These are phyloP conservation scores for Tachina fera DNA, from an alignment of 2,888 invertebrate species.

Conservation along the genomic window DNA sequence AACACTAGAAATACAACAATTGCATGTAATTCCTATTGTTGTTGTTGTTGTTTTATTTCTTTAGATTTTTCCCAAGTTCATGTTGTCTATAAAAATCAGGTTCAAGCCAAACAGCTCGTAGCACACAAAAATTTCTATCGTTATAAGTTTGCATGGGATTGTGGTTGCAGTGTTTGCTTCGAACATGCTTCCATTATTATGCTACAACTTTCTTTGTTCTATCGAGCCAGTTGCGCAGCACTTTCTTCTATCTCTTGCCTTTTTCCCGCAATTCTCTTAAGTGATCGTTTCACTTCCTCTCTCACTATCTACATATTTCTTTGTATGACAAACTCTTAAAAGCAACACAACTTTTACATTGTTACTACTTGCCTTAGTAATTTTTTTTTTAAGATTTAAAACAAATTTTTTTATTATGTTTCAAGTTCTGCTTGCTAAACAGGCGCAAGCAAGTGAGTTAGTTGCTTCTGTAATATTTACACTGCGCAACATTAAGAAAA, in stretches of 20 bases:
- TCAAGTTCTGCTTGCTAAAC: too few relatives aligned
- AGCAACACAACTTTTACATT: not conserved
- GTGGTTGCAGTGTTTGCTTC: slow-evolving; percentile 28
- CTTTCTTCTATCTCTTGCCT: slow-evolving; percentile 60
- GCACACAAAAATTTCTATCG: slow-evolving; percentile 46
- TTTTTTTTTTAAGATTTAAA: not conserved
- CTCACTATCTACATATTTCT: not conserved
- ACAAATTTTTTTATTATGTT: not conserved
- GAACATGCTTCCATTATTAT: slow-evolving; percentile 43
- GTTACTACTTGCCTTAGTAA: not conserved
- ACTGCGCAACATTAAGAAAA: too few relatives aligned
- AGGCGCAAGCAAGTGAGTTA: too few relatives aligned
- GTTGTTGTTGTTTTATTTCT: slow-evolving; percentile 58
- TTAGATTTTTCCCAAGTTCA: slow-evolving; percentile 70
- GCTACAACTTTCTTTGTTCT: slow-evolving; percentile 55
- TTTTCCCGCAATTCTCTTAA: slow-evolving; percentile 11
- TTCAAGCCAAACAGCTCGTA: slow-evolving; percentile 45
- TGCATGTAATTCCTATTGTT: slow-evolving; percentile 32
- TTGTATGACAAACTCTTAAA: not conserved
- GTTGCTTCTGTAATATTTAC: too few relatives aligned
- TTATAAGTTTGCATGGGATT: not conserved
- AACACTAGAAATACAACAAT: slow-evolving; percentile 58
- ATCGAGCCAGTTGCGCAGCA: slow-evolving; percentile 21
- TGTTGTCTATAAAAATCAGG: slow-evolving; percentile 54
- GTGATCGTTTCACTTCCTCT: not conserved